Evolutionary conservation across 2,888 invertebrate genomes (phyloP), one percentile per base, ranked within the genome.

Genomic region (Tipula confusa): DNA sequence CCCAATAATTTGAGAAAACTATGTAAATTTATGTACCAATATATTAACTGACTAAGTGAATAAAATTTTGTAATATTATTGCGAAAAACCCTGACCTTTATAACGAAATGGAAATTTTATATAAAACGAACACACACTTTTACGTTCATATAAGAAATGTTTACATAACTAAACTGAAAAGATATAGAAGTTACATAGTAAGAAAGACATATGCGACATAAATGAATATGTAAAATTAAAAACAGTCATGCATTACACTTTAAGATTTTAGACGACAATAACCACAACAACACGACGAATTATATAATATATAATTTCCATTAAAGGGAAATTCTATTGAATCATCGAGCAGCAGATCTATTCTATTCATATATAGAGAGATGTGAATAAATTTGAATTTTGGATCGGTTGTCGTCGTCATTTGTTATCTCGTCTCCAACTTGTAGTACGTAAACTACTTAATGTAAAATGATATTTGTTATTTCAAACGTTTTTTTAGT

Each of bases 311-410:
- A 24, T 24, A 24, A 64, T 64, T 64, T 11, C 24, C 9, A 2
- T 64, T 64, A 64, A 64, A 64, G 24, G 64, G 64, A 64, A 64
- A 64, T 64, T 64, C 24, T 64, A 64, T 64, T 64, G 64, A 64
- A 64, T 64, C 64, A 24, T 48, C 48, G 6, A 48, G 7, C 5
- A 6, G 15, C 18, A 18, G 9, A 38, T 38, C 9, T 38, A 11
- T 11, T 3, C 38, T 38, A 15, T 15, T 15, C n/a, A n/a, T n/a
- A n/a, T n/a, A n/a, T n/a, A 15, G 15, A 48, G 7, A 0, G 5
- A 18, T 2, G 7, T 6, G 48, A 18, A 48, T 48, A 48, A 48
- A 64, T 64, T 64, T 64, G 24, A 64, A 64, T 64, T 64, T 64
- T 64, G 24, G 18, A 64, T 64, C 24, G 24, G 9, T 24, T 64